Conservation (phyloP, 1,140 invertebrate species). For the Brachystomella parvula region DNA sequence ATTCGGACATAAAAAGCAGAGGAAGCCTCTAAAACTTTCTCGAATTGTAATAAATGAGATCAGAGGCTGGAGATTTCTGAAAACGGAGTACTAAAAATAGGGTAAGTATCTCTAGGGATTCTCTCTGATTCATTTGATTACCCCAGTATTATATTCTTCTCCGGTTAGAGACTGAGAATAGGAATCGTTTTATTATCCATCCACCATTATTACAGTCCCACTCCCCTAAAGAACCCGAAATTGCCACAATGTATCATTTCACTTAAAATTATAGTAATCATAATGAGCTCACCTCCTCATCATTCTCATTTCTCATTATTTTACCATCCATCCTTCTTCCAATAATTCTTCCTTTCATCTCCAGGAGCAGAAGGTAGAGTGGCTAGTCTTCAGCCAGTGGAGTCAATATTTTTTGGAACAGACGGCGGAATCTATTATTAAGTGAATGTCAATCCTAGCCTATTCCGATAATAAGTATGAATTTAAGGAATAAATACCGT, state of each 20-base stretch:
- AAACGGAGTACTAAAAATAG: neutral
- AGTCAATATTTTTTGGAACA: neutral
- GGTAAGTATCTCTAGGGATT: neutral
- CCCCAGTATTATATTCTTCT: neutral
- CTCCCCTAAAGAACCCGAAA: neutral
- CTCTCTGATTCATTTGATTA: neutral
- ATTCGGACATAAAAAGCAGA: no score
- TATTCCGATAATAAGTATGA: neutral
- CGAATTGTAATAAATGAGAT: no score
- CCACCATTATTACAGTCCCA: neutral
- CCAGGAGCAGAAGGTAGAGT: no score
- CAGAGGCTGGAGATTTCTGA: no score
- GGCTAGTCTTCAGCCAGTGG: no score
- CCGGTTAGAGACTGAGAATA: neutral
- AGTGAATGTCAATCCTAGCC: neutral
- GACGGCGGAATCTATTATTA: neutral
- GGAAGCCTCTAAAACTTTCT: no score
- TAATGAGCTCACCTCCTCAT: neutral
- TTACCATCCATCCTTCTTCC: no score
- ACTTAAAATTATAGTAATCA: neutral
- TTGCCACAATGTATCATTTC: neutral
- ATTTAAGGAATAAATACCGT: neutral
- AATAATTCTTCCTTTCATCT: no score
- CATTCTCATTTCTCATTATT: no score
- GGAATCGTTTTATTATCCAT: neutral